phyloP scores from a whole-genome alignment of 2,797 vertebrate species.

The Acipenser transmontanus region DNA sequence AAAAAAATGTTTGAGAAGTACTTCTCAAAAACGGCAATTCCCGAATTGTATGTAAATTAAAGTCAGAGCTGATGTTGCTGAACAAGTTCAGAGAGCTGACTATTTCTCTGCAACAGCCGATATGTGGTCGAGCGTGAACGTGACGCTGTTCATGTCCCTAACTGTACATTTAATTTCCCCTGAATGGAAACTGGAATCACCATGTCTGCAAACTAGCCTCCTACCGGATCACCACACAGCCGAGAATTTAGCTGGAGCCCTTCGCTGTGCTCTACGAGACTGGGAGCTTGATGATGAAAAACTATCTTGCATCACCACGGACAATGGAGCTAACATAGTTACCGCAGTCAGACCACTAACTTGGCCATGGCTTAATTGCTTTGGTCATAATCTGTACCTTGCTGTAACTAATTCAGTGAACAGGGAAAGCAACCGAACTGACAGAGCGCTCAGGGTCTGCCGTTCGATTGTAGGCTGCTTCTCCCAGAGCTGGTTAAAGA shows the following conservation, averaged over 20 bases:
- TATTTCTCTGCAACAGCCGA: slow-evolving; percentile 25
- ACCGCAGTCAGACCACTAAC: slow-evolving; percentile 15
- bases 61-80: slow-evolving; percentile 9
- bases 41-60: not conserved
- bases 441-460: slow-evolving; percentile 5
- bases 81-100: slow-evolving; percentile 10
- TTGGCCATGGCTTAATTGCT: slow-evolving; percentile 31
- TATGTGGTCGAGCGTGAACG: slow-evolving; percentile 30
- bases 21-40: too few species aligned
- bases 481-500: slow-evolving; percentile 17
- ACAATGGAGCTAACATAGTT: slow-evolving; percentile 27
- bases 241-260: slow-evolving; percentile 10
- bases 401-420: slow-evolving; percentile 17
- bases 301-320: slow-evolving; percentile 26
- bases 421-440: slow-evolving; percentile 20
- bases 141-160: slow-evolving; percentile 26
- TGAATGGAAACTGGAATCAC: slow-evolving; percentile 22
- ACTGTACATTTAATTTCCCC: slow-evolving; percentile 25
- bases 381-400: slow-evolving; percentile 20
- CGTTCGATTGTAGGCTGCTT: slow-evolving; percentile 16
- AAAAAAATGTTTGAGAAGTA: too few species aligned
- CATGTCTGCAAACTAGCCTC: slow-evolving; percentile 26
- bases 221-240: slow-evolving; percentile 12
- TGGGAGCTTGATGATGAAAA: slow-evolving; percentile 22
- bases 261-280: not conserved